Evolutionary conservation across 2,113 vertebrate species (phyloP), one percentile per base, ranked within the genome.

Genomic region (Bubo blakistoni): DNA sequence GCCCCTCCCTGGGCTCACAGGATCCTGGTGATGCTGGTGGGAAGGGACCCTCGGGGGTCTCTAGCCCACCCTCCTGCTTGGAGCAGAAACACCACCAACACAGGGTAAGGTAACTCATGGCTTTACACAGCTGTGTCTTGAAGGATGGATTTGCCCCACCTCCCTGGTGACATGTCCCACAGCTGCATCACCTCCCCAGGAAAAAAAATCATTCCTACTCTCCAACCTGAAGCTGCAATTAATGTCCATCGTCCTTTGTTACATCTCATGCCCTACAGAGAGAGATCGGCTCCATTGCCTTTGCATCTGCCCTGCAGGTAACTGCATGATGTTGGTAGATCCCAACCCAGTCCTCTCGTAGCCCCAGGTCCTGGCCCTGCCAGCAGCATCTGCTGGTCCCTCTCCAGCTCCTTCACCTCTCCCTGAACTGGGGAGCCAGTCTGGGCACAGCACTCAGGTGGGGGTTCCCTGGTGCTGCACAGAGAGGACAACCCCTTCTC

Each of bases 251-350:
- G 17, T 12, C 44, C 71, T 42, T 79, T 7, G 11, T 34, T 44
- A 21, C 17, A 44, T 34, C 42, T 34, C 27, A 11, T 44, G 27
- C 2, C 46, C 85, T 18, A 1, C 29, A 0, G 0, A 32, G 44
- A 32, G 16, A 58, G 8, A 0, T 9, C 26, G 32, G 42, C 21
- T 63, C 57, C 2, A 0, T 25, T 3, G 9, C 19, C 49, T 18
- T 34, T 6, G 49, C 44, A 7, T 29, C 54, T 65, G 16, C n/a
- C n/a, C 14, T 66, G 36, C 62, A 24, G 21, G 47, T 6, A 65
- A 26, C 76, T 71, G 58, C 12, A 20, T 6, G 30, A 4, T 54
- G 34, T 77, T 73, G 73, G 7, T 7, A 19, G 46, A 70, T 36
- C 51, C 69, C 73, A 87, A 1, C 6, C 18, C 27, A 12, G 4